Evolutionary conservation across 2,888 invertebrate genomes (phyloP).

Genomic region (Ectemnius continuus): DNA sequence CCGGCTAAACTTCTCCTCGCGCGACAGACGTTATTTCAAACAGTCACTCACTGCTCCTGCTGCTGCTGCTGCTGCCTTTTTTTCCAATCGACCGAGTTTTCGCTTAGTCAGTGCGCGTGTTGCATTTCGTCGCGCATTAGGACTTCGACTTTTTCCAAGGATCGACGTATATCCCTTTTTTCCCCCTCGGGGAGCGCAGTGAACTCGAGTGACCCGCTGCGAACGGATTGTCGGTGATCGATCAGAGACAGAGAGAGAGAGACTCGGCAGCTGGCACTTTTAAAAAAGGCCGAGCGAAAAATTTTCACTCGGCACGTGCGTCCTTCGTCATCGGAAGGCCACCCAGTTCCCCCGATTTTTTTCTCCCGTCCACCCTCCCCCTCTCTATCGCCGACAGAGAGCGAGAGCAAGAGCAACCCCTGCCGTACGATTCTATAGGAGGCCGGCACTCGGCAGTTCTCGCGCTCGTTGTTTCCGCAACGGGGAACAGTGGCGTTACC

Average conservation of each 20-base stretch:
- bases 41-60: too few species aligned
- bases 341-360: conserved; percentile 33
- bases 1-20: too few species aligned
- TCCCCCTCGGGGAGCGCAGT: neutral
- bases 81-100: too few species aligned
- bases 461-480: conserved; percentile 23
- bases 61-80: too few species aligned
- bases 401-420: too few species aligned
- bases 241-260: neutral
- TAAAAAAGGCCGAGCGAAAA: neutral
- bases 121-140: too few species aligned
- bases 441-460: conserved; percentile 20
- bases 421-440: too few species aligned
- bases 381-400: conserved; percentile 14
- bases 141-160: too few species aligned
- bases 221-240: conserved; percentile 4
- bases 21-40: too few species aligned
- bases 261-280: neutral
- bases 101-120: too few species aligned
- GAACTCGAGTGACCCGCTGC: neutral
- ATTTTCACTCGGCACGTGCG: conserved; percentile 38
- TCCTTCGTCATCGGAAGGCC: conserved; percentile 41
- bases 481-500: conserved; percentile 24
- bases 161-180: too few species aligned
- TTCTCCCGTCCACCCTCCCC: conserved; percentile 39